Base-by-base conservation (phyloP, 2,888 invertebrate genomes). In the Teinopalpus imperialis region DNA sequence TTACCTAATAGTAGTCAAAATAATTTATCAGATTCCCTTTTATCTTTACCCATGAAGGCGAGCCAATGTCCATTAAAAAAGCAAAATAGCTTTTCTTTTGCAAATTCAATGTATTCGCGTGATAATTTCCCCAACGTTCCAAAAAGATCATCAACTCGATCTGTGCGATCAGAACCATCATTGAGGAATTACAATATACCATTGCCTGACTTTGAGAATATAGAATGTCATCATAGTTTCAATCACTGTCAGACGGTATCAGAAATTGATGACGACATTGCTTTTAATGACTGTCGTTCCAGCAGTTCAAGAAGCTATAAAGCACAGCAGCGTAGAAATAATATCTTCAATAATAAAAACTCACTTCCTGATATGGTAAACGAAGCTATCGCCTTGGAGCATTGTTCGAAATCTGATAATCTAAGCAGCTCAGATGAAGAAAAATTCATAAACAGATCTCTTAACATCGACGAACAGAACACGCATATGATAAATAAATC, bases 351-450 rank as follows among this genome's bases (percentile, higher is more conserved):
- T 32, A 80, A 74, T 48, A 85, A 83, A 53, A 81, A 75, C 53
- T 62, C 69, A 23, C 74, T 90, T 63, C 91, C 93, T 0, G 92
- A 93, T 64, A 92, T 92, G 90, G 90, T 93, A 0, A 91, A 92
- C 52, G 93, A 93, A 69, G 92, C 93, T 0, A 87, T 93, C 52
- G 91, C 88, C 24, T 82, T 91, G 23, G 91, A 91, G 51, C 71
- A 85, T 50, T 74, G 78, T 58, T 66, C 80, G 24, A 85, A 85
- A 64, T 68, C 71, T 1, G 86, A 78, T 51, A 77, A 74, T 50
- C 70, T 76, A 32, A 82, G 73, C 39, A 83, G 83, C 63, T 85
- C 82, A 2, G 85, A 86, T 53, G 87, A 87, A 50, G 83, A 85
- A 67, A 73, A 63, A 74, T 64, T 89, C 77, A 24, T 80, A 64